Evolutionary conservation across 2,888 invertebrate species (phyloP), one percentile per base, ranked within the genome.

Genomic region (Polymixis flavicincta): DNA sequence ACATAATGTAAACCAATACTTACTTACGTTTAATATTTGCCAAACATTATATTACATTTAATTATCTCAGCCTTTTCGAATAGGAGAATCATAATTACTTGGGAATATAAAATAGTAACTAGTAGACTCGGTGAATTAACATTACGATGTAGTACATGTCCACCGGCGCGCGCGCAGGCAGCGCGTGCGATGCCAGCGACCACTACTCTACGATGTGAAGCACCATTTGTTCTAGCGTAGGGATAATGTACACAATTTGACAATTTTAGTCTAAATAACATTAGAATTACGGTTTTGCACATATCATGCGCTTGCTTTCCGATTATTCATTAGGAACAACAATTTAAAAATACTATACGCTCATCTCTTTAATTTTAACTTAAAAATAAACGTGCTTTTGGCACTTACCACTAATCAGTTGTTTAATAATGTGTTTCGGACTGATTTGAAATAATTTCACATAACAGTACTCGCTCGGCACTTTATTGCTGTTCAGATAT

Each of bases 211-310:
- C 95, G 91, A 93, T 92, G 94, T 95, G 95, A 96, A 96, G 96
- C 96, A 96, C 96, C 96, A 96, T 96, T 95, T 95, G 96, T 95
- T 96, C 96, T 96, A 96, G 96, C 96, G 95, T 96, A 96, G 94
- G 96, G 96, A 94, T 92, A 96, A 96, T 96, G 96, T 96, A 96
- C 96, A 96, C 93, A 91, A 92, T 95, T 95, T 94, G 91, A 92
- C 93, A 91, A 93, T 92, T 94, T 95, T 95, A 95, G 88, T 95
- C 95, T 95, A 94, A 93, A 89, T 92, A 92, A 92, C 91, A 94
- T 94, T 95, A 95, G 91, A 94, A 92, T 93, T 94, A 95, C 90
- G 89, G 92, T 93, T 91, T 89, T 92, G 94, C 95, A 92, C 92
- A 91, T 91, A 80, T 87, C 74, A 92, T 91, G 93, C 91, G 91